A percentile compares a stretch with the other conserved stretches of the same genome.
Evolutionary conservation across 2,113 vertebrate species (phyloP).

Genomic region (Climacteris rufus): DNA sequence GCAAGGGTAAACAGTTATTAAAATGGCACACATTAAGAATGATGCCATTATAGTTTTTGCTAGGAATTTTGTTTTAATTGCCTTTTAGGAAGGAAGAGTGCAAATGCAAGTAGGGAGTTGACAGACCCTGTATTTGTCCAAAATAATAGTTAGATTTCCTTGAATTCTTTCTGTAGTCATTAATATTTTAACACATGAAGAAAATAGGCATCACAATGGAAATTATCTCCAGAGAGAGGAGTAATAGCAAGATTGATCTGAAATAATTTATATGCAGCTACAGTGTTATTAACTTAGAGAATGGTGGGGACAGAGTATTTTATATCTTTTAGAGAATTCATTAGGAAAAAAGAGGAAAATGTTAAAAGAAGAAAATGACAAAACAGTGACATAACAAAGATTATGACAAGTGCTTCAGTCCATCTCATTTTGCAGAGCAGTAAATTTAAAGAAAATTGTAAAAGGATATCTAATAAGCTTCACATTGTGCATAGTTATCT

Average conservation of each 20-base stretch:
- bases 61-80: not conserved
- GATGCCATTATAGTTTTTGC: not conserved
- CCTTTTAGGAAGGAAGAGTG: not conserved
- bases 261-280: not conserved
- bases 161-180: not conserved
- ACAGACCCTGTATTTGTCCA: not conserved
- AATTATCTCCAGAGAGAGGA: not conserved
- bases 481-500: not conserved
- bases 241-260: not conserved
- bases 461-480: not conserved
- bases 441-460: not conserved
- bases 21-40: not conserved
- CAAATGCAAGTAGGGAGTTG: not conserved
- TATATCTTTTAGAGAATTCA: not conserved
- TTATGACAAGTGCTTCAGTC: not conserved
- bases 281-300: not conserved
- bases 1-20: not conserved
- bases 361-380: not conserved
- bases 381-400: not conserved
- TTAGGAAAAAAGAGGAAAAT: not conserved
- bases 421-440: not conserved
- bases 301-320: not conserved
- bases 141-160: conserved; percentile 17
- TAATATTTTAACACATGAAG: not conserved
- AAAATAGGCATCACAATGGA: not conserved